Base-by-base conservation (phyloP, 2,797 vertebrate genomes). In the Myripristis jacobus region DNA sequence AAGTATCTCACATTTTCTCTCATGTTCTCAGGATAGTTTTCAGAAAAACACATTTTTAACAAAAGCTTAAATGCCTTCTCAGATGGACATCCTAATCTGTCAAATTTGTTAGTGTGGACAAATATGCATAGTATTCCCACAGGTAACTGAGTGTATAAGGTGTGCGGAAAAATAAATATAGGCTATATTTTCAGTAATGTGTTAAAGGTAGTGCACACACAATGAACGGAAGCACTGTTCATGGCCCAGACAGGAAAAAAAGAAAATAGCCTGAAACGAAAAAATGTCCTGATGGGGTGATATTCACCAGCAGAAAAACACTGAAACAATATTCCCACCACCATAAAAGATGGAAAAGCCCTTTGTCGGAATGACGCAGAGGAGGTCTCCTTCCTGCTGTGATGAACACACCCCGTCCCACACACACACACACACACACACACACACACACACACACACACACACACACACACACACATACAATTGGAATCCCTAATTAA, bases 281-380 rank as follows among this genome's bases (percentile, higher is more conserved):
- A 73, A 62, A 3, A n/a, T 12, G 46, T 71, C 19, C 46, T 21
- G 66, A 60, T 55, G 61, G 41, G 8, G 24, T 46, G 50, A 71
- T 66, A 10, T 44, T 18, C 69, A 63, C 22, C 48, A 31, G 21
- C 46, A 58, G 27, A 74, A 62, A 15, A 70, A 78, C 66, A 61
- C 34, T 54, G 60, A 48, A 87, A 79, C 79, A 85, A 64, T 59
- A 76, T 83, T 81, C 75, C 76, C 78, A 83, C 48, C 64, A 51
- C 81, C 60, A 76, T 76, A 76, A 86, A 81, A 74, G 78, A 88
- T 53, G 89, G 88, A 85, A 91, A 91, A 86, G 73, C 87, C 85
- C 83, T 81, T 75, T 85, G 85, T 83, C 70, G 1, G 65, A 38
- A 63, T 88, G 88, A 88, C 68, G 46, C 86, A 80, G 66, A 83